Evolutionary conservation across 2,888 invertebrate species (phyloP), one percentile per base, ranked within the genome.

Genomic region (Drosophila peninsularis): DNA sequence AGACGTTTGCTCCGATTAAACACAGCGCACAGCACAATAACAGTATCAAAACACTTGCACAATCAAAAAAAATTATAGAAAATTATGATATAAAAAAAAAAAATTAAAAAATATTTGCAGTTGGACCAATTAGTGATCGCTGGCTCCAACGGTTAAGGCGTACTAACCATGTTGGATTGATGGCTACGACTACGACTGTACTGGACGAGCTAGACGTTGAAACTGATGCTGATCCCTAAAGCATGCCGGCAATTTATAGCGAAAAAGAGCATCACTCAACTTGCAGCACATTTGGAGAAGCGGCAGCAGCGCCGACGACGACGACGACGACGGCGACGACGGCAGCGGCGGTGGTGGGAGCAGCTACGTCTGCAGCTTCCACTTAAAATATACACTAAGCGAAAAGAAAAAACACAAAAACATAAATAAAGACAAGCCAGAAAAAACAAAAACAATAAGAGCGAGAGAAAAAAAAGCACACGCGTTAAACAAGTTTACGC

Each of bases 161-260:
- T 58, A 91, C 91, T 80, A 80, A 90, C 90, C 90, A 90, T 90
- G 57, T 84, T 91, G 68, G 61, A 27, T 62, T 62, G 77, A 57
- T 64, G 50, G 68, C 69, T 77, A 55, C 62, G 53, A 56, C 54
- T 65, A 80, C 79, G 78, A 90, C 90, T 88, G 83, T 69, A 78
- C 89, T 86, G 80, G 80, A 82, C 84, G 89, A 90, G 89, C 87
- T 82, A 80, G 89, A 87, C 86, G 80, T 82, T 88, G 85, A 87
- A 90, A 91, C 91, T 91, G 91, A 92, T 91, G 90, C 82, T 91
- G 84, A 82, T 85, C 89, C 84, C 82, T 72, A 71, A 75, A 81
- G 62, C 72, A 62, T 70, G 82, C 79, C 80, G 83, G 71, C 87
- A 88, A 90, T 91, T 92, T 91, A 91, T 91, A 91, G 82, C 82